A percentile compares a stretch with the other conserved stretches of the same genome.
These are phyloP conservation scores for Sesamia inferens DNA, from an alignment of 2,888 invertebrate genomes.

Conservation along the genomic window DNA sequence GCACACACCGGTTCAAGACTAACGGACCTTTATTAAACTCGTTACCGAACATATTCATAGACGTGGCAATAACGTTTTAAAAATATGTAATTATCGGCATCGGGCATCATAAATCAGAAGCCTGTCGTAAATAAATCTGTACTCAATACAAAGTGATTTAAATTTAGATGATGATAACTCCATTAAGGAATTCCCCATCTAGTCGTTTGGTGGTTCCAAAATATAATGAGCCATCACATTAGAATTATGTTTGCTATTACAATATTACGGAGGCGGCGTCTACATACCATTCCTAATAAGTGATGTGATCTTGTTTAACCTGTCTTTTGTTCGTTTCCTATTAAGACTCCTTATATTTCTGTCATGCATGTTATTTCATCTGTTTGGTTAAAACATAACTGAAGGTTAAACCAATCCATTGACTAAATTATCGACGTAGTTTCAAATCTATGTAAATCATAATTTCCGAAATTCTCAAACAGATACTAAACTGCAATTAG, in stretches of 20 bases:
- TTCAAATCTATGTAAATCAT: not conserved
- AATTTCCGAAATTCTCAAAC: not conserved
- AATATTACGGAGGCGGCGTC: slow-evolving; percentile 55
- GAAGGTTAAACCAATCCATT: not conserved
- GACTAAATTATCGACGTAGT: not conserved
- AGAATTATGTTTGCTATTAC: slow-evolving; percentile 31
- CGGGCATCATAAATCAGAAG: slow-evolving; percentile 57
- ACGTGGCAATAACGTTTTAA: slow-evolving; percentile 66
- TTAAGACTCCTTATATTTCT: slow-evolving; percentile 33
- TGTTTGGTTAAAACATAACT: slow-evolving; percentile 5
- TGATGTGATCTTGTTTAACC: slow-evolving; percentile 45
- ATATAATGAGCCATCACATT: slow-evolving; percentile 33
- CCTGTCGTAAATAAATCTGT: slow-evolving; percentile 55
- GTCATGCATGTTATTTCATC: slow-evolving; percentile 12
- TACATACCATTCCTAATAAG: slow-evolving; percentile 62
- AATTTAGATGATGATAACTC: slow-evolving; percentile 60
- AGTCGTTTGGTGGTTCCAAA: slow-evolving; percentile 42
- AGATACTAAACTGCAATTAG: not conserved
- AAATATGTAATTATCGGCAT: slow-evolving; percentile 64
- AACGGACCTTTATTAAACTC: slow-evolving; percentile 82
- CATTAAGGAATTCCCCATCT: slow-evolving; percentile 36
- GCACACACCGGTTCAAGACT: slow-evolving; percentile 78
- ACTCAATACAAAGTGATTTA: slow-evolving; percentile 61
- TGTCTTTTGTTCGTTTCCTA: slow-evolving; percentile 30
- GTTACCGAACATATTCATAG: slow-evolving; percentile 82